phyloP scores from a whole-genome alignment of 2,797 vertebrate species.

The Rachycentron canadum region DNA sequence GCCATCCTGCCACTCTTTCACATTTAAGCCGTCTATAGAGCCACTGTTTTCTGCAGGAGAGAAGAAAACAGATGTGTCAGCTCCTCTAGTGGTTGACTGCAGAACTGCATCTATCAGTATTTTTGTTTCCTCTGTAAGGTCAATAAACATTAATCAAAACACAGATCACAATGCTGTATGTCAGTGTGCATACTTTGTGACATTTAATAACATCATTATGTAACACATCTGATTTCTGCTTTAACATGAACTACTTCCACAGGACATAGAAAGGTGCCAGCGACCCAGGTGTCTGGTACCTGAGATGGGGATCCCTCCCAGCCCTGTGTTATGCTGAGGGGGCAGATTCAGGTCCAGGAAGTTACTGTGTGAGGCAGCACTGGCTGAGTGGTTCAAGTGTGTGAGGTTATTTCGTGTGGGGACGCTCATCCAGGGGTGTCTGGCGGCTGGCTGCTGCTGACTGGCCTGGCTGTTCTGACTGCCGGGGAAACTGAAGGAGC shows the following conservation, averaged over 20 bases:
- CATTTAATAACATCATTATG: slow-evolving; percentile 35
- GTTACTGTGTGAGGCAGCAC: slow-evolving; percentile 96
- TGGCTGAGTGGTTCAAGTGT: slow-evolving; percentile 99
- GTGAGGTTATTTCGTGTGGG: slow-evolving; percentile 95
- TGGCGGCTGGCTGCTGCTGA: slow-evolving; percentile 85
- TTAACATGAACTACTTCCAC: slow-evolving; percentile 23
- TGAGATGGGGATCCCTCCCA: slow-evolving; percentile 99
- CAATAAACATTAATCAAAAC: slow-evolving; percentile 54
- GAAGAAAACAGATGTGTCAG: slow-evolving; percentile 40
- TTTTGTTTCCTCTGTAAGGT: slow-evolving; percentile 28
- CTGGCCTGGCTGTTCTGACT: slow-evolving; percentile 79
- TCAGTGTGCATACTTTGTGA: slow-evolving; percentile 18
- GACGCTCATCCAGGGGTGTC: slow-evolving; percentile 97
- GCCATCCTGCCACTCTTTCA: slow-evolving; percentile 99
- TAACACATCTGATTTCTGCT: slow-evolving; percentile 26
- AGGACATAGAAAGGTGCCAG: slow-evolving; percentile 36
- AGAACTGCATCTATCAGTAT: slow-evolving; percentile 49
- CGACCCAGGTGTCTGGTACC: slow-evolving; percentile 82
- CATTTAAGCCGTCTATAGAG: slow-evolving; percentile 98
- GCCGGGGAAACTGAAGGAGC: slow-evolving; percentile 96
- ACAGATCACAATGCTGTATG: background rate
- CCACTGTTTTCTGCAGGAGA: slow-evolving; percentile 93
- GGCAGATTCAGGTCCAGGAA: slow-evolving; percentile 98
- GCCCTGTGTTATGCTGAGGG: slow-evolving; percentile 96
- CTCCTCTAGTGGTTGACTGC: slow-evolving; percentile 47